phyloP scores from a whole-genome alignment of 2,797 vertebrate genomes.

The Eulemur rubriventer region DNA sequence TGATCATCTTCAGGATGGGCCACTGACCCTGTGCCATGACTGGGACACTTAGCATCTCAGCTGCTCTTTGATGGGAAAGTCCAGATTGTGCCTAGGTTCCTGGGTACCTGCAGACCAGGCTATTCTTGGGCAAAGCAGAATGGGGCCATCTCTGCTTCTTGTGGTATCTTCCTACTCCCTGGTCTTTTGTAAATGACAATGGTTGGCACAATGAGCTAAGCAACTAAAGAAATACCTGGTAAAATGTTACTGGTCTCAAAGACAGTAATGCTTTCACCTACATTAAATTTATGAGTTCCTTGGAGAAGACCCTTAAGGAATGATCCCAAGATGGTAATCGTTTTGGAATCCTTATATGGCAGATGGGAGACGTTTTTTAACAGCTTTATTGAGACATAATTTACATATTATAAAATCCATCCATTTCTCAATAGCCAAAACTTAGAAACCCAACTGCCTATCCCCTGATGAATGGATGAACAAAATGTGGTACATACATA shows the following conservation, averaged over 20 bases:
- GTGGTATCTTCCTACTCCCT: neutral
- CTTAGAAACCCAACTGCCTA: neutral
- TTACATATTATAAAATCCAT: neutral
- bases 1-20: neutral
- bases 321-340: neutral
- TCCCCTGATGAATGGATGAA: neutral
- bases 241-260: neutral
- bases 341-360: neutral
- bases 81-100: neutral
- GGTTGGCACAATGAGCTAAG: neutral
- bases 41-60: neutral
- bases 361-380: neutral
- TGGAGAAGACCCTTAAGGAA: neutral
- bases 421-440: neutral
- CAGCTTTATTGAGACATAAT: neutral
- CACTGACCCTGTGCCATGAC: neutral
- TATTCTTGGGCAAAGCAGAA: neutral
- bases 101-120: neutral
- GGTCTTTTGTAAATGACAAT: conserved; percentile 5
- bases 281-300: conserved; percentile 1
- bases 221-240: neutral
- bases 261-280: neutral
- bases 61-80: neutral
- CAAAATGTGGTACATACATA: neutral
- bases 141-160: neutral